Evolutionary conservation across 2,113 vertebrate genomes (phyloP).

Genomic region (Eclectus roratus): DNA sequence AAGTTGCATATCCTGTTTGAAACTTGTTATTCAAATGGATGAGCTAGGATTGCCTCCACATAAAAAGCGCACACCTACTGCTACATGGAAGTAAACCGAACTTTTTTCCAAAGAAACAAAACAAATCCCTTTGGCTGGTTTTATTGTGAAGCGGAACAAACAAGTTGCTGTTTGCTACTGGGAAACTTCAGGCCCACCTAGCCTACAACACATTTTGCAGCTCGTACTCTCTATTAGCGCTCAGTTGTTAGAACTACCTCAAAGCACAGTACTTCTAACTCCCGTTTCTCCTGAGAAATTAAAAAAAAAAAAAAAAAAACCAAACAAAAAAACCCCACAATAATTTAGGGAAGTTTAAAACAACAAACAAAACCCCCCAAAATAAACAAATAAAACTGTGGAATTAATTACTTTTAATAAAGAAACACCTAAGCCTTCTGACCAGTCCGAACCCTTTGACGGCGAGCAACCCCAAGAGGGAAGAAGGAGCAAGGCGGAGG

Average conservation of each 20-base stretch:
- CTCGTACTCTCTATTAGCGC: rapidly evolving
- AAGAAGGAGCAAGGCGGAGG: background rate
- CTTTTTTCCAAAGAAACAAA: background rate
- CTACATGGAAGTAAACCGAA: background rate
- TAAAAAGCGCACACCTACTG: background rate
- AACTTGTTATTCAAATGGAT: constrained; percentile 8
- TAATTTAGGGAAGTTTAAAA: background rate
- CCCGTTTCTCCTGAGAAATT: background rate
- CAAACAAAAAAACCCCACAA: too few species aligned
- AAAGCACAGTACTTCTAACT: rapidly evolving
- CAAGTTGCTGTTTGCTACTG: background rate
- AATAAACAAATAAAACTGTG: background rate
- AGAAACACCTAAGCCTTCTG: background rate
- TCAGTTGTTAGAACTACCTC: background rate
- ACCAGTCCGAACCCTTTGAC: background rate
- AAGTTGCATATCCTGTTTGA: constrained; percentile 18
- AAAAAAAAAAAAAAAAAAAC: background rate
- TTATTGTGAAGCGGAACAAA: rapidly evolving
- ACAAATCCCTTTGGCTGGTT: background rate
- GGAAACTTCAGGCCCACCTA: background rate
- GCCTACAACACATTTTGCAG: rapidly evolving
- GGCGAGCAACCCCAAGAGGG: background rate
- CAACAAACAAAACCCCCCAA: background rate
- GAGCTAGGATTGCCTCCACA: background rate
- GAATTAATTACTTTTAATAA: background rate